phyloP scores from a whole-genome alignment of 2,888 invertebrate species.

The Agrotis puta region DNA sequence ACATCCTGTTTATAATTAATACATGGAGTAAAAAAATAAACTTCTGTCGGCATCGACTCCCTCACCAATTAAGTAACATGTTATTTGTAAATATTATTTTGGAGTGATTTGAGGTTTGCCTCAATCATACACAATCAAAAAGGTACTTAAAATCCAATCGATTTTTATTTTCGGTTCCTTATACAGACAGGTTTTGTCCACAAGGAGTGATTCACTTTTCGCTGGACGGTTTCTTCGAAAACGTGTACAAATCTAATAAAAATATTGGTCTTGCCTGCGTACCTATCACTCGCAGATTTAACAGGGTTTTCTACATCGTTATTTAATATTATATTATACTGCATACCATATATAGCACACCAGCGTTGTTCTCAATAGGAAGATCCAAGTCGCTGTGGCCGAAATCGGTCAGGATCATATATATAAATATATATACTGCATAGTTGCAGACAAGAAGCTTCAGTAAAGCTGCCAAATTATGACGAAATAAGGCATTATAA shows the following conservation, averaged over 20 bases:
- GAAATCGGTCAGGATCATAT: too few species aligned
- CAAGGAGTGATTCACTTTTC: constrained; percentile 10
- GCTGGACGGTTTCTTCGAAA: too few species aligned
- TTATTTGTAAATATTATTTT: constrained; percentile 48
- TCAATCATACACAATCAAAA: constrained; percentile 52
- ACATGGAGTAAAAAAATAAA: constrained; percentile 22
- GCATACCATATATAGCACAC: too few species aligned
- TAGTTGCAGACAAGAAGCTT: not conserved
- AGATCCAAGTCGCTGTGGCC: too few species aligned
- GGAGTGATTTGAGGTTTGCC: constrained; percentile 45
- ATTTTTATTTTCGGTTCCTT: constrained; percentile 36
- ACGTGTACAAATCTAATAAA: not conserved
- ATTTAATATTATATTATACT: too few species aligned
- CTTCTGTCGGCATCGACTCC: constrained; percentile 26
- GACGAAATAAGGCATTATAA: not conserved
- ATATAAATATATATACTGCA: too few species aligned
- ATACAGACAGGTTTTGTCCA: not conserved
- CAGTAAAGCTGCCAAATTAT: constrained; percentile 5
- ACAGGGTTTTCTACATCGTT: not conserved
- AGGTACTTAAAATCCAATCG: constrained; percentile 35
- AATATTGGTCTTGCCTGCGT: not conserved
- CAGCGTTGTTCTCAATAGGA: too few species aligned
- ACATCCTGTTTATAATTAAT: constrained; percentile 37
- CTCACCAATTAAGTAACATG: constrained; percentile 39
- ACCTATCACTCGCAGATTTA: not conserved